Evolutionary conservation across 2,888 invertebrate genomes (phyloP).

Genomic region (Diloba caeruleocephala): DNA sequence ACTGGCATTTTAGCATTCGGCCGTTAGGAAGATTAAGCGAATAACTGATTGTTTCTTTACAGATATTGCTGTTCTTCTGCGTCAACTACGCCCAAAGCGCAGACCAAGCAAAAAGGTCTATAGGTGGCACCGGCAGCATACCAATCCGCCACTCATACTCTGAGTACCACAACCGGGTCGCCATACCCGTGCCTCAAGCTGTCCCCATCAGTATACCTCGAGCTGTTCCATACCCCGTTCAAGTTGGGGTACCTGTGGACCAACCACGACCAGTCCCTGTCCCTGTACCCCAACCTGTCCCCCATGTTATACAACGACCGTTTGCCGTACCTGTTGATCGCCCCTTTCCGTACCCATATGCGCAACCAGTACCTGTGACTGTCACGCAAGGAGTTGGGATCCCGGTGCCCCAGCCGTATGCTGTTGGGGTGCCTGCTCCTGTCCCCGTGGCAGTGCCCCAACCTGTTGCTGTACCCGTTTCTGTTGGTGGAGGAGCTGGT

Average conservation of each 20-base stretch:
- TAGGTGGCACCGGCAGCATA: conserved; percentile 31
- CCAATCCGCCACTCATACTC: conserved; percentile 78
- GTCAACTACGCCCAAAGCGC: conserved; percentile 47
- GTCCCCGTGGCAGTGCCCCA: conserved; percentile 78
- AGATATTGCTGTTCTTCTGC: conserved; percentile 65
- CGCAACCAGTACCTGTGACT: conserved; percentile 86
- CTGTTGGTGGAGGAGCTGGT: conserved; percentile 43
- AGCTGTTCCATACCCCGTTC: conserved; percentile 85
- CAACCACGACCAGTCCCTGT: conserved; percentile 83
- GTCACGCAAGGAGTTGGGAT: conserved; percentile 86
- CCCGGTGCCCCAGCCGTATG: conserved; percentile 87
- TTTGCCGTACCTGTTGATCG: conserved; percentile 85
- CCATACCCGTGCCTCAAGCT: conserved; percentile 87
- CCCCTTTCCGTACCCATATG: conserved; percentile 87
- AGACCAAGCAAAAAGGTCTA: conserved; percentile 59
- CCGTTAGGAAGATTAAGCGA: background rate
- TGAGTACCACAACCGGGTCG: conserved; percentile 84
- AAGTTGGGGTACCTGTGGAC: conserved; percentile 84
- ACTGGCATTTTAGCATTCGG: no score
- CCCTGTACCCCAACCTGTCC: conserved; percentile 83
- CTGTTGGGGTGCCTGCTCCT: conserved; percentile 78
- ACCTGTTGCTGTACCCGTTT: conserved; percentile 68
- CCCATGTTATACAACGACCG: conserved; percentile 82
- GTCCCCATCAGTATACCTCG: conserved; percentile 74
- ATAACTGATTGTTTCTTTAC: conserved; percentile 42